Evolutionary conservation across 23 tunicate genomes (phyloP), one percentile per base, ranked within the genome.

Genomic region (Corella eumyota): DNA sequence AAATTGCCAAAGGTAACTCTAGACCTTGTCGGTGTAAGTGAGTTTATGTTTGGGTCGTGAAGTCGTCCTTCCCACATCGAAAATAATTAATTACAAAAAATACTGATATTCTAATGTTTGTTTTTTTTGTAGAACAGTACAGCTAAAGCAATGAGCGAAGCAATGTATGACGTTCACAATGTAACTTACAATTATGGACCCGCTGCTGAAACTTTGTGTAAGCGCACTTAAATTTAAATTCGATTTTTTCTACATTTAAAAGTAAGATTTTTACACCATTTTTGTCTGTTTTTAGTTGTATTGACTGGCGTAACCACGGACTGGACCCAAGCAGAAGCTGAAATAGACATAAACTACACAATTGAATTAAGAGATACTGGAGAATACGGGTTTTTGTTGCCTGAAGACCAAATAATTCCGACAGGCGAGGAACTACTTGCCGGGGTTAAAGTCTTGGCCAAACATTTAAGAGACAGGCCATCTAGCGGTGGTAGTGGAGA

Each of bases 151-250:
- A 76, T 85, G 84, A 69, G 72, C 36, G 68, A 75, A 29, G 94
- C 94, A n/a, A 85, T 85, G 72, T 35, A 56, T 29, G 36, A 30
- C 7, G 58, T 70, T 9, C 65, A 85, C 58, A 61, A 73, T 17
- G 58, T 28, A 34, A 0, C 9, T 7, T 85, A 85, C 58, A 46
- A 56, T n/a, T 76, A 45, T 33, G 94, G 83, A 34, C 73, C 62
- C 1, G 73, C 61, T 7, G 83, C 94, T 9, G 67, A 65, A 34
- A 63, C 74, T 0, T 30, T 85, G 54, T 81, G 94, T 85, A 58
- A 46, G 94, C 59, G 19, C 50, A n/a, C n/a, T n/a, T n/a, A n/a
- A n/a, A n/a, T n/a, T n/a, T n/a, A n/a, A n/a, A n/a, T n/a, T n/a
- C n/a, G n/a, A n/a, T n/a, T n/a, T n/a, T n/a, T n/a, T n/a, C n/a